Base-by-base conservation (phyloP, 2,888 invertebrate genomes). In the Agrochola macilenta region DNA sequence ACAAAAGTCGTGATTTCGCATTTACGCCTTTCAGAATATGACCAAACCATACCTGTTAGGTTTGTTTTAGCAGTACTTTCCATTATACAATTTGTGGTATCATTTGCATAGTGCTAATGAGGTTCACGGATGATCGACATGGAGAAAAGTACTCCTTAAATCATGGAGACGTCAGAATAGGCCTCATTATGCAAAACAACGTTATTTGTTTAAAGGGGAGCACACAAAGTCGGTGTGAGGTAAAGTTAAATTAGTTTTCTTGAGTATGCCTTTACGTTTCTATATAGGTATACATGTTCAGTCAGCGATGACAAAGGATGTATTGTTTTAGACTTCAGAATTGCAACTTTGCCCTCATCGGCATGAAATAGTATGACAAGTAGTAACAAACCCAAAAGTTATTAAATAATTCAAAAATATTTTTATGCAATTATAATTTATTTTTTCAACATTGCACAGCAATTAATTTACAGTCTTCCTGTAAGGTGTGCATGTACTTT, bases 191-290 rank as follows among this genome's bases (percentile, higher is more conserved):
- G 46, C 77, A 5, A 65, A 46, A 82, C 65, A 65, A 11, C 9
- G 20, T 52, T 82, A 65, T 65, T 79, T 76, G n/a, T 43, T 65
- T n/a, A 20, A 26, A 65, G 64, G 77, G 82, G 65, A 65, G 43
- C 65, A 17, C 7, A 52, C 43, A 39, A 43, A 74, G 76, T n/a
- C 14, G 54, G 54, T 63, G 57, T 52, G 49, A 63, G 63, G 57
- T 26, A 68, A 79, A 82, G 63, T 82, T 79, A 69, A 78, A 78
- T 79, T 76, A 79, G 64, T 79, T 79, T 79, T 79, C 65, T 76
- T 82, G 52, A 60, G 35, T 46, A 65, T 76, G 58, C 30, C 23
- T 64, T 23, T 35, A 78, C 46, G 35, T 46, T 1, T 54, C 11
- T 26, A 26, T n/a, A n/a, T n/a, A n/a, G n/a, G n/a, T n/a, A n/a